These are phyloP conservation scores for Gadus macrocephalus DNA, from an alignment of 2,113 vertebrate genomes.

Conservation along the genomic window DNA sequence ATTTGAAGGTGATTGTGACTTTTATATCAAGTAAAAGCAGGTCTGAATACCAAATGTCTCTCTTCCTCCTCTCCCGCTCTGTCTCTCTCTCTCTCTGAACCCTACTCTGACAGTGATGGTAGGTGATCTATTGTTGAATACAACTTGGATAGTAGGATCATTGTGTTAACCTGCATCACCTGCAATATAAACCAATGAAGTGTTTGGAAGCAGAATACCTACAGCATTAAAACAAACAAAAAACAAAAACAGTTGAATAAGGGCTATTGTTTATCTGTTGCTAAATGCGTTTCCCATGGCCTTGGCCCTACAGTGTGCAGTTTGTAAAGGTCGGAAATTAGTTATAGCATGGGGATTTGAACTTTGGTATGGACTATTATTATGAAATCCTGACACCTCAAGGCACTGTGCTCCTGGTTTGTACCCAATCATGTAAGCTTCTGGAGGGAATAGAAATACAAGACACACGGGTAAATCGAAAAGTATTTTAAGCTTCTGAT, in stretches of 20 bases:
- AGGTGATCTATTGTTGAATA: not conserved
- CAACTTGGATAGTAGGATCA: not conserved
- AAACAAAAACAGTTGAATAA: not conserved
- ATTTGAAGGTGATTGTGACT: too few relatives aligned
- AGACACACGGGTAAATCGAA: not conserved
- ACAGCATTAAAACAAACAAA: not conserved
- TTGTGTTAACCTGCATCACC: not conserved
- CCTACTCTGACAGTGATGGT: not conserved
- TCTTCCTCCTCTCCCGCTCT: too few relatives aligned
- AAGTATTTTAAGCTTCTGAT: not conserved
- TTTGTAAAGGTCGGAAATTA: not conserved
- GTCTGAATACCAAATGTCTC: too few relatives aligned
- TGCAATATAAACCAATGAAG: not conserved
- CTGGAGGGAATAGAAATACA: not conserved
- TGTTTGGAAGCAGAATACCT: not conserved
- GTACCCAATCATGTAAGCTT: not conserved
- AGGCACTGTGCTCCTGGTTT: not conserved
- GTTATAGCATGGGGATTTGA: too few relatives aligned
- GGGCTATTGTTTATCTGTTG: slow-evolving; percentile 1
- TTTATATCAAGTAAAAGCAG: too few relatives aligned
- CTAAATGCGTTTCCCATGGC: not conserved
- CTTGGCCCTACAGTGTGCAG: not conserved
- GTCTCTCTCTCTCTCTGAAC: too few relatives aligned
- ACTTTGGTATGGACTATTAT: too few relatives aligned
- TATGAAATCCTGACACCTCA: too few relatives aligned